These are phyloP conservation scores for Malthinus flaveolus DNA, from an alignment of 2,888 invertebrate species.

Conservation along the genomic window DNA sequence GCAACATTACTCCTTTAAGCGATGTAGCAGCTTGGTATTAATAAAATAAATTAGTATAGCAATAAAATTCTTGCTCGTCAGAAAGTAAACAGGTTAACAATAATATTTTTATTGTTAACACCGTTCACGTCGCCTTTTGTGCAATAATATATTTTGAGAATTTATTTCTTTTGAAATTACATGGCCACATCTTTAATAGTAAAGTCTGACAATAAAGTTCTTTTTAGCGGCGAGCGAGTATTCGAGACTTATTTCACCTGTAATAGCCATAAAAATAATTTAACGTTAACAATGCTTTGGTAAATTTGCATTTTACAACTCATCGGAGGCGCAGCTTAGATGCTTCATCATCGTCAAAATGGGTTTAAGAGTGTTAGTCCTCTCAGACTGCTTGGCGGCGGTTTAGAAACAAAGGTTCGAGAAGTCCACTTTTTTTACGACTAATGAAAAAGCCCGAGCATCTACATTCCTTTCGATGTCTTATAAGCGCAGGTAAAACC, in stretches of 20 bases:
- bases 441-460: slow-evolving; percentile 35
- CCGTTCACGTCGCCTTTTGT: slow-evolving; percentile 29
- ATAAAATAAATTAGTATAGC: slow-evolving; percentile 19
- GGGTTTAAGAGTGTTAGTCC: slow-evolving; percentile 17
- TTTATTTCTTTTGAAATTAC: slow-evolving; percentile 32
- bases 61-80: slow-evolving; percentile 24
- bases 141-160: slow-evolving; percentile 34
- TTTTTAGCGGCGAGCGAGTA: slow-evolving; percentile 31
- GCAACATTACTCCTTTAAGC: slow-evolving; percentile 20
- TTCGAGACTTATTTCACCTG: slow-evolving; percentile 39
- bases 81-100: slow-evolving; percentile 33
- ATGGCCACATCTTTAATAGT: slow-evolving; percentile 15
- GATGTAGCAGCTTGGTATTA: slow-evolving; percentile 22
- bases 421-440: slow-evolving; percentile 35
- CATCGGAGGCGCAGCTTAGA: slow-evolving; percentile 36
- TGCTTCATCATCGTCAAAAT: slow-evolving; percentile 22
- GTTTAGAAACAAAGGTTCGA: slow-evolving; percentile 38
- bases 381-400: slow-evolving; percentile 42
- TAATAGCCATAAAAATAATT: slow-evolving; percentile 42
- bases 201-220: slow-evolving; percentile 29
- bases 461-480: slow-evolving; percentile 32
- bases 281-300: slow-evolving; percentile 40
- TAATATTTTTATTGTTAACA: slow-evolving; percentile 33
- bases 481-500: slow-evolving; percentile 36
- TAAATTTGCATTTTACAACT: slow-evolving; percentile 43